phyloP scores from a whole-genome alignment of 2,113 vertebrate species.

The Laticauda colubrina region DNA sequence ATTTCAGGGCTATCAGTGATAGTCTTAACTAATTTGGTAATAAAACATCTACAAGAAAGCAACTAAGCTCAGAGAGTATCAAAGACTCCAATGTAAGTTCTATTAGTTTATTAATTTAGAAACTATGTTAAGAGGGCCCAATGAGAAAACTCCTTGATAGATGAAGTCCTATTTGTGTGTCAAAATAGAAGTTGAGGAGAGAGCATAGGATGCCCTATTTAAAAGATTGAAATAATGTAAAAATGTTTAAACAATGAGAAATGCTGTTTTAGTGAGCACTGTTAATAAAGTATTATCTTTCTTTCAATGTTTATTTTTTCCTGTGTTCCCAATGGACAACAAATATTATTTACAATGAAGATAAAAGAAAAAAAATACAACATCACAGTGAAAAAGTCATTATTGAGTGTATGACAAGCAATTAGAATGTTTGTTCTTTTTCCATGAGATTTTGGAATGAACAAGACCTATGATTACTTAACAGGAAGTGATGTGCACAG shows the following conservation, averaged over 20 bases:
- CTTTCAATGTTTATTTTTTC: neutral
- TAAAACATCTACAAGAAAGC: neutral
- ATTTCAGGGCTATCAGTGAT: neutral
- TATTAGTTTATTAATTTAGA: neutral
- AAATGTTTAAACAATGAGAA: neutral
- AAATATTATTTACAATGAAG: neutral
- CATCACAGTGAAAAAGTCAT: neutral
- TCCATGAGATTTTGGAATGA: too few species aligned
- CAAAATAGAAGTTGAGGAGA: neutral
- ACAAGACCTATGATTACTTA: neutral
- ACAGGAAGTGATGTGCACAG: neutral
- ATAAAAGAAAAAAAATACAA: neutral
- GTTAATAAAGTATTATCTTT: neutral
- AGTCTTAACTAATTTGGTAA: neutral
- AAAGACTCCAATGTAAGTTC: neutral
- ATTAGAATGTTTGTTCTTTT: neutral
- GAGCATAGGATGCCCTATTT: neutral
- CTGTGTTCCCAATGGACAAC: neutral
- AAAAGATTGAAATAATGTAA: neutral
- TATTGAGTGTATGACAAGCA: neutral
- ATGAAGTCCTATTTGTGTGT: neutral
- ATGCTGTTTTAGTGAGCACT: neutral
- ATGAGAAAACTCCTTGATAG: too few species aligned
- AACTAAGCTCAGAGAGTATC: too few species aligned
- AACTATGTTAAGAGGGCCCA: neutral